Percentiles rank a stretch among this genome's conserved stretches.
phyloP scores from a whole-genome alignment of 1,140 invertebrate species.

The Zaprionus camerounensis region DNA sequence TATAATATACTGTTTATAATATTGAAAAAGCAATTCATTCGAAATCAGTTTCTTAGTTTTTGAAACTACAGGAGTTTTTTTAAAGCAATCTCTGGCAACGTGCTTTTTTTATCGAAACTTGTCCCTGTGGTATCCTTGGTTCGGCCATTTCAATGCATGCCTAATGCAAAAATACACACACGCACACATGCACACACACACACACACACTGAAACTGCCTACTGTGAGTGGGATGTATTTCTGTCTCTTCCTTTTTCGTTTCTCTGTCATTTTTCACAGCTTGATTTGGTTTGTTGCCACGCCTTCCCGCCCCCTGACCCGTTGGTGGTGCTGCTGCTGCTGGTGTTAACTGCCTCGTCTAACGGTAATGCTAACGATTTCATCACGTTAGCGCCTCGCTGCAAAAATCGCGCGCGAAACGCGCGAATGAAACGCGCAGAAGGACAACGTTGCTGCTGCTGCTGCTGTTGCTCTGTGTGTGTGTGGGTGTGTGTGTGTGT shows the following conservation, averaged over 20 bases:
- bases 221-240: background rate
- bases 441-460: slow-evolving; percentile 24
- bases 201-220: background rate
- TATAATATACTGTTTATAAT: too few species aligned
- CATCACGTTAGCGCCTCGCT: slow-evolving; percentile 56
- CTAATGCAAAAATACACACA: background rate
- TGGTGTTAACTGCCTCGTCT: slow-evolving; percentile 49
- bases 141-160: slow-evolving; percentile 1
- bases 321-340: background rate
- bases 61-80: background rate
- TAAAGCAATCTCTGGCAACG: background rate
- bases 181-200: background rate
- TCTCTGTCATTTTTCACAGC: slow-evolving; percentile 33
- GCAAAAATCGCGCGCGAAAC: slow-evolving; percentile 2
- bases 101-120: background rate
- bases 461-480: background rate
- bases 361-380: slow-evolving; percentile 68
- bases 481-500: background rate
- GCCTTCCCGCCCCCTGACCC: background rate
- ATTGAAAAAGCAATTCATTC: too few species aligned
- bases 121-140: background rate
- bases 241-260: background rate
- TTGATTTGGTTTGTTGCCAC: slow-evolving; percentile 29
- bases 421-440: slow-evolving; percentile 42
- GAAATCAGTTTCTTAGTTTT: too few species aligned